phyloP scores from a whole-genome alignment of 1,140 invertebrate genomes.

The Diorhabda sublineata region DNA sequence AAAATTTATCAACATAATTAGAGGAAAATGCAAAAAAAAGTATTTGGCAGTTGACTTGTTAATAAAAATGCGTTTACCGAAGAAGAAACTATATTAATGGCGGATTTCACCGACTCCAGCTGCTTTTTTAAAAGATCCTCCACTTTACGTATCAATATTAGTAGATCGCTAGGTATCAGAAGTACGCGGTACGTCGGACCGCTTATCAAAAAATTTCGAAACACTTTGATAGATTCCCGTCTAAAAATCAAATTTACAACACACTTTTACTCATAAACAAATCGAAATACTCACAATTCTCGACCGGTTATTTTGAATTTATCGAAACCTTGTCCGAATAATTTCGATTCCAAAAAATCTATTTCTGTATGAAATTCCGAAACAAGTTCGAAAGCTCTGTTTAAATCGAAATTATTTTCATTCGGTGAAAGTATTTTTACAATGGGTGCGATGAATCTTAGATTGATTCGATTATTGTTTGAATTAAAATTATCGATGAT shows the following conservation, averaged over 20 bases:
- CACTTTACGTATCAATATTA: slow-evolving; percentile 15
- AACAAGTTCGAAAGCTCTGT: slow-evolving; percentile 17
- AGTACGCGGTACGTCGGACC: slow-evolving; percentile 28
- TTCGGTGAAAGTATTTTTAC: slow-evolving; percentile 9
- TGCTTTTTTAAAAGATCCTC: slow-evolving; percentile 26
- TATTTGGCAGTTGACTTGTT: neutral
- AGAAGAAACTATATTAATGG: slow-evolving; percentile 13
- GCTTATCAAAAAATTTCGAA: slow-evolving; percentile 25
- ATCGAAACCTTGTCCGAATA: slow-evolving; percentile 15
- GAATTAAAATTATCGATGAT: neutral
- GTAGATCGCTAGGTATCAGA: slow-evolving; percentile 22
- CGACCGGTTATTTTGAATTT: neutral
- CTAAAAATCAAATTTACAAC: slow-evolving; percentile 19
- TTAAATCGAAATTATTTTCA: slow-evolving; percentile 5
- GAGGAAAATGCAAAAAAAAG: neutral
- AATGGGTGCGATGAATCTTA: neutral
- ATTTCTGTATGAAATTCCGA: slow-evolving; percentile 22
- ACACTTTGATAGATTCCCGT: slow-evolving; percentile 20
- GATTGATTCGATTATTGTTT: no score
- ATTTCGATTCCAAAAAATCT: slow-evolving; percentile 12
- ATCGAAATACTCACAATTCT: slow-evolving; percentile 13
- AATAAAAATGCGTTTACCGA: slow-evolving; percentile 12
- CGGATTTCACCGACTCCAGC: slow-evolving; percentile 13
- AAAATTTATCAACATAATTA: neutral
- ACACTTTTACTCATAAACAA: neutral